Conservation (phyloP, 1,140 invertebrate genomes). For the Pogonomyrmex barbatus region DNA sequence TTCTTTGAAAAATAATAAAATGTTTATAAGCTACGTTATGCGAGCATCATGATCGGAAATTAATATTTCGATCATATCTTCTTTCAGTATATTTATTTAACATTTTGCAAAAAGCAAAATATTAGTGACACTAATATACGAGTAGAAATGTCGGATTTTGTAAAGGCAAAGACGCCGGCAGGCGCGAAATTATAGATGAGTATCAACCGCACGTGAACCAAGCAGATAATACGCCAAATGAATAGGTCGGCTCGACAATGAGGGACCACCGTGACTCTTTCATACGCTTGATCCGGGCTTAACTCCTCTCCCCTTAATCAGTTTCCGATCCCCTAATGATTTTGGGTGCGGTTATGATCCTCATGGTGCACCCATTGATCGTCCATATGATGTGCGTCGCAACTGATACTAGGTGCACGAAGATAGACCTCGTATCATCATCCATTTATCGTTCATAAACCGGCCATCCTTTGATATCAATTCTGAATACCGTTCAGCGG, state of each 20-base stretch:
- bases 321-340: conserved; percentile 85
- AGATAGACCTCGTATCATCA: conserved; percentile 39
- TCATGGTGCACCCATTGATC: conserved; percentile 45
- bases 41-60: conserved; percentile 23
- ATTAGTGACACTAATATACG: conserved; percentile 46
- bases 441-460: conserved; percentile 49
- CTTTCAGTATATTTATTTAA: conserved; percentile 80
- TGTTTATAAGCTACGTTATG: background rate
- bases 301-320: conserved; percentile 82
- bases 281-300: conserved; percentile 78
- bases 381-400: conserved; percentile 40
- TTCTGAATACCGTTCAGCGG: conserved; percentile 28
- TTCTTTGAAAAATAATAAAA: background rate
- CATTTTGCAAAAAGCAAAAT: conserved; percentile 18
- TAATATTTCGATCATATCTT: conserved; percentile 78
- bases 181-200: conserved; percentile 83
- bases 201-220: conserved; percentile 84
- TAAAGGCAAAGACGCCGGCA: conserved; percentile 48
- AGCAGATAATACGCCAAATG: conserved; percentile 83
- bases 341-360: conserved; percentile 77
- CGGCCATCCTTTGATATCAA: conserved; percentile 46
- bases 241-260: conserved; percentile 82
- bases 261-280: conserved; percentile 84
- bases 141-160: conserved; percentile 39
- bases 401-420: conserved; percentile 49